Evolutionary conservation across 2,113 vertebrate genomes (phyloP).

Genomic region (Periophthalmus modestus): DNA sequence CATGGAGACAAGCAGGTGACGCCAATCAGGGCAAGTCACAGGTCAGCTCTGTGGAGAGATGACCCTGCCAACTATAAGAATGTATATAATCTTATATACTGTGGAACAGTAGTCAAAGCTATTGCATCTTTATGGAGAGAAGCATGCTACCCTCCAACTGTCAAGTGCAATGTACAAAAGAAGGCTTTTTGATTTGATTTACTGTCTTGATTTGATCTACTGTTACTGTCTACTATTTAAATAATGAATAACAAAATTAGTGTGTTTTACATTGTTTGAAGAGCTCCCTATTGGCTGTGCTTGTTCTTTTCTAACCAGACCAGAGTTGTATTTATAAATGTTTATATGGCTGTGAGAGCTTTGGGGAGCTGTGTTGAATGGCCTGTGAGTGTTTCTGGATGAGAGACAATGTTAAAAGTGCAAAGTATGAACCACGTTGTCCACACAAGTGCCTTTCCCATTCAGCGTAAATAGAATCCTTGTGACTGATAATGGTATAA

Average conservation of each 20-base stretch:
- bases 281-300: constrained; percentile 12
- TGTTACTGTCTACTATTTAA: too few species aligned
- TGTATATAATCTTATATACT: too few species aligned
- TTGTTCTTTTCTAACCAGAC: constrained; percentile 31
- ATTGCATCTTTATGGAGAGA: too few species aligned
- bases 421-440: constrained; percentile 14
- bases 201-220: constrained; percentile 23
- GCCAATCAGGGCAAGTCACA: too few species aligned
- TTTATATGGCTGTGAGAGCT: constrained; percentile 23
- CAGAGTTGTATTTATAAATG: constrained; percentile 32
- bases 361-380: constrained; percentile 6
- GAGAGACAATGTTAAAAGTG: constrained; percentile 1
- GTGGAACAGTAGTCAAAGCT: too few species aligned
- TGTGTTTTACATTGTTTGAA: constrained; percentile 23
- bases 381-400: constrained; percentile 7
- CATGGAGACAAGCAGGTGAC: too few species aligned
- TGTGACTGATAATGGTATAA: constrained; percentile 24
- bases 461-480: constrained; percentile 16
- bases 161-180: neutral
- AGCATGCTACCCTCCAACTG: too few species aligned
- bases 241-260: constrained; percentile 24
- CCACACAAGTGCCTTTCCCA: constrained; percentile 31
- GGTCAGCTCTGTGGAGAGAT: too few species aligned
- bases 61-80: too few species aligned
- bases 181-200: constrained; percentile 29